These are phyloP conservation scores for Cataglyphis hispanica DNA, from an alignment of 1,140 invertebrate genomes.

Conservation along the genomic window DNA sequence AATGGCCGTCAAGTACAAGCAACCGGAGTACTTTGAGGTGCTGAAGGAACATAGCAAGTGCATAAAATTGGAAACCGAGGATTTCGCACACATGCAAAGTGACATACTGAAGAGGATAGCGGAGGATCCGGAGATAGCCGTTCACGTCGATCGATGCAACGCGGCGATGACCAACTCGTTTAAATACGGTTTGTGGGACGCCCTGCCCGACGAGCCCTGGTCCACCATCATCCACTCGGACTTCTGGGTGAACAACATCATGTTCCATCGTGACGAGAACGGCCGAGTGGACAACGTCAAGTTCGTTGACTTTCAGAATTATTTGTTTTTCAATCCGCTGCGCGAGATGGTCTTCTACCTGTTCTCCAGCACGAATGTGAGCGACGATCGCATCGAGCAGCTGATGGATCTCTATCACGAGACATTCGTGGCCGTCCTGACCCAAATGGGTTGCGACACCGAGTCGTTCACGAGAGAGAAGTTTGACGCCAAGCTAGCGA, in stretches of 20 bases:
- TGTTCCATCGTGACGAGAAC: conserved; percentile 83
- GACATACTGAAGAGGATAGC: conserved; percentile 76
- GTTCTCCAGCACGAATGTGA: conserved; percentile 86
- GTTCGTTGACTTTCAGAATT: conserved; percentile 89
- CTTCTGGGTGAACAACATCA: conserved; percentile 89
- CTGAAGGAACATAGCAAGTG: conserved; percentile 76
- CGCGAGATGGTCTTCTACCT: conserved; percentile 88
- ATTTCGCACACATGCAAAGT: not conserved
- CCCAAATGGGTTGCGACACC: conserved; percentile 75
- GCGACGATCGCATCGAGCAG: conserved; percentile 84
- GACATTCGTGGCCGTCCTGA: conserved; percentile 82
- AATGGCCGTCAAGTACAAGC: conserved; percentile 86
- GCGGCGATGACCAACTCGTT: conserved; percentile 64
- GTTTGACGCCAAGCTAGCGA: conserved; percentile 71
- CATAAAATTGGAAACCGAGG: conserved; percentile 40
- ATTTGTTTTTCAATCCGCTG: conserved; percentile 85
- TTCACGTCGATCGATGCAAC: conserved; percentile 72
- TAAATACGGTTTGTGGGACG: conserved; percentile 64
- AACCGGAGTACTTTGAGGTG: conserved; percentile 85
- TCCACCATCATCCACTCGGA: conserved; percentile 88
- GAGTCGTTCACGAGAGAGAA: conserved; percentile 65
- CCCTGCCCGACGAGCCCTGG: conserved; percentile 82
- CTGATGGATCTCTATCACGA: conserved; percentile 87
- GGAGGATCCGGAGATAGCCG: conserved; percentile 73
- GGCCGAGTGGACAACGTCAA: conserved; percentile 85